A percentile compares a stretch with the other conserved stretches of the same genome.
Conservation (phyloP, 1,140 invertebrate species). For the Dendrolimus punctatus region DNA sequence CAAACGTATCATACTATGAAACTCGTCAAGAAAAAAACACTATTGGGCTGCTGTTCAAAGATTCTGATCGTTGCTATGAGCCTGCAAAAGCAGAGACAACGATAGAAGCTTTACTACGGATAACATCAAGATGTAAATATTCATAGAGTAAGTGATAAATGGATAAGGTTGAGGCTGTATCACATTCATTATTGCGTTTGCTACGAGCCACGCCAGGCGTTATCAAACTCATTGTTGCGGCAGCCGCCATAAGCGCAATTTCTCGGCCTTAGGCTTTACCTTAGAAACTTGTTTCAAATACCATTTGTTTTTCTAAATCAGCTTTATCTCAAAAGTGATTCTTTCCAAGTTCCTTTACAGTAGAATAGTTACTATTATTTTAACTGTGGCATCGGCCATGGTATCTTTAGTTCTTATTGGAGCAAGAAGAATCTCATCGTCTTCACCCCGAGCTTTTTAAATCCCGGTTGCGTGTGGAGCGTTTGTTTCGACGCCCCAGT, state of each 20-base stretch:
- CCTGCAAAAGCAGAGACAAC: slow-evolving; percentile 30
- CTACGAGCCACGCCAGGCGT: slow-evolving; percentile 47
- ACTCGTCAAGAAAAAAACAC: slow-evolving; percentile 28
- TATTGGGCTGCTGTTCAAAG: slow-evolving; percentile 31
- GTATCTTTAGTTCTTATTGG: too few relatives aligned
- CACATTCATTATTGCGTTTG: slow-evolving; percentile 57
- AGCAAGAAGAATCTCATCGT: too few relatives aligned
- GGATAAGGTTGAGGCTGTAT: slow-evolving; percentile 48
- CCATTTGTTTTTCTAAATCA: slow-evolving; percentile 49
- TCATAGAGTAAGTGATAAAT: slow-evolving; percentile 63
- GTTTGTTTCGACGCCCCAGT: too few relatives aligned
- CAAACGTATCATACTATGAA: slow-evolving; percentile 18
- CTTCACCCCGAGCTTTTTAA: too few relatives aligned
- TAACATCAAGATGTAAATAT: slow-evolving; percentile 58
- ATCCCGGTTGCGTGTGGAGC: too few relatives aligned
- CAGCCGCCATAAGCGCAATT: slow-evolving; percentile 42
- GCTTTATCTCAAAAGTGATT: slow-evolving; percentile 46
- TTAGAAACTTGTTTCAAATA: slow-evolving; percentile 40
- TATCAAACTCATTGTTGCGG: slow-evolving; percentile 61
- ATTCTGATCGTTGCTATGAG: slow-evolving; percentile 39
- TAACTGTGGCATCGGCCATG: not conserved
- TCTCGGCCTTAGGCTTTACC: slow-evolving; percentile 34
- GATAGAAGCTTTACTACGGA: slow-evolving; percentile 42
- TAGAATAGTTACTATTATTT: slow-evolving; percentile 25
- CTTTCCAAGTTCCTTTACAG: slow-evolving; percentile 21